phyloP scores from a whole-genome alignment of 2,888 invertebrate species.

The Sinhomidia bicolor region DNA sequence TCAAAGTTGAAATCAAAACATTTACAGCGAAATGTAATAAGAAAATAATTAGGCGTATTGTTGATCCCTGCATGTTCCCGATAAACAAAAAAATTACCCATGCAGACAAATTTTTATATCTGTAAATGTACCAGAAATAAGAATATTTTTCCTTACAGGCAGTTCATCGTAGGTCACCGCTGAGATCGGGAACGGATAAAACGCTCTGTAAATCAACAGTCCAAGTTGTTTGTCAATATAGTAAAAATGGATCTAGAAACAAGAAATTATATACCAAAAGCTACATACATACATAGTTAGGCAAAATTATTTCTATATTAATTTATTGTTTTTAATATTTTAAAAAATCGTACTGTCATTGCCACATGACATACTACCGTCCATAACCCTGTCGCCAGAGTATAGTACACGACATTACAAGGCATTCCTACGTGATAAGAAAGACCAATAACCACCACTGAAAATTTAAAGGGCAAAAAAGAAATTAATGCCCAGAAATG shows the following conservation, averaged over 20 bases:
- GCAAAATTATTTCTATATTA: too few species aligned
- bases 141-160: constrained; percentile 1
- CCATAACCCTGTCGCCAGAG: background rate
- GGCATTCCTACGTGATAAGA: constrained; percentile 49
- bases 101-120: too few species aligned
- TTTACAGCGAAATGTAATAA: background rate
- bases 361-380: constrained; percentile 16
- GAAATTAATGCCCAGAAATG: too few species aligned
- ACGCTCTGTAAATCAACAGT: constrained; percentile 33
- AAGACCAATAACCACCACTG: constrained; percentile 39
- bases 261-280: too few species aligned
- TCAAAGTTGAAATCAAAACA: background rate
- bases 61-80: constrained; percentile 41
- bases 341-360: constrained; percentile 47
- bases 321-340: too few species aligned
- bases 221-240: constrained; percentile 47
- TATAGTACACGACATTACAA: background rate
- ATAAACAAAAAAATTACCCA: background rate
- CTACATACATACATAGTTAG: too few species aligned
- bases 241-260: constrained; percentile 55
- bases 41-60: background rate
- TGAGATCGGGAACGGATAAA: constrained; percentile 53
- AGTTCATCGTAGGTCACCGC: constrained; percentile 65
- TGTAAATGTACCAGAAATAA: background rate
- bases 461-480: too few species aligned